These are phyloP conservation scores for Tupaia tana DNA, from an alignment of 2,113 vertebrate genomes.

Conservation along the genomic window DNA sequence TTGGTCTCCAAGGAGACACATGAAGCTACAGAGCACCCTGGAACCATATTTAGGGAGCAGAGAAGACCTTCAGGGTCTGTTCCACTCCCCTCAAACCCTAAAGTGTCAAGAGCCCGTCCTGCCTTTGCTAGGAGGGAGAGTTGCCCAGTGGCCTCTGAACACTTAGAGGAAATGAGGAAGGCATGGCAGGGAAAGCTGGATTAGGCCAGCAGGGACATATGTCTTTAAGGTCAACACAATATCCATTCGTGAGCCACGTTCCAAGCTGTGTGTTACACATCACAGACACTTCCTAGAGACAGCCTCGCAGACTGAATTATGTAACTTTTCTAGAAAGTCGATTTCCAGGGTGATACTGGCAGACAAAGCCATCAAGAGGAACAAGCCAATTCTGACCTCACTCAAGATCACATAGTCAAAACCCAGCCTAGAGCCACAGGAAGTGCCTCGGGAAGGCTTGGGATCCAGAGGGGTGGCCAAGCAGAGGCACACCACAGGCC, in stretches of 20 bases:
- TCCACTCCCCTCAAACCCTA: not conserved
- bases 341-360: not conserved
- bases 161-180: accelerated
- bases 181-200: not conserved
- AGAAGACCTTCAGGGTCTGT: not conserved
- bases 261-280: not conserved
- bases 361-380: not conserved
- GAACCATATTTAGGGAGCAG: not conserved
- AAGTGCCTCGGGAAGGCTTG: accelerated
- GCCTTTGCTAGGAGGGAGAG: accelerated
- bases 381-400: not conserved
- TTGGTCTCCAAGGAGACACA: no score
- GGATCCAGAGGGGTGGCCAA: no score
- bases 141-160: not conserved
- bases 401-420: not conserved
- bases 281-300: not conserved
- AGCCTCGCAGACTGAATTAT: not conserved
- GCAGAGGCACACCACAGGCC: not conserved
- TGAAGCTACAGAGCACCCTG: accelerated
- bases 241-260: not conserved
- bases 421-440: not conserved
- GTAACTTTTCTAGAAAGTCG: not conserved
- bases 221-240: not conserved
- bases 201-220: accelerated
- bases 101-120: not conserved